These are phyloP conservation scores for Didymodactylos carnosus DNA, from an alignment of 2,888 invertebrate genomes.

Conservation along the genomic window DNA sequence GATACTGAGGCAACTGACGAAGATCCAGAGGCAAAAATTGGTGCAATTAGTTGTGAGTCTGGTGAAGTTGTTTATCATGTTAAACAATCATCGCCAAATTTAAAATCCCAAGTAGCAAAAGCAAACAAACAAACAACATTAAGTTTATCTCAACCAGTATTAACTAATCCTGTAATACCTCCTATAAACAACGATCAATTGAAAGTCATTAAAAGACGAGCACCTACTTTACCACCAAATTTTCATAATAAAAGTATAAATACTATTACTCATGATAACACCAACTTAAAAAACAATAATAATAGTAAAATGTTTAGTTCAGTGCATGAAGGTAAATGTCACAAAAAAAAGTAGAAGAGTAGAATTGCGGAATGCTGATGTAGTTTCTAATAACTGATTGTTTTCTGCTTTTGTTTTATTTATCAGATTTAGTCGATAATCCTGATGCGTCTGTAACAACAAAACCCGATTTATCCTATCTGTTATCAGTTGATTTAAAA, in stretches of 20 bases:
- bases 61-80: background rate
- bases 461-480: no score
- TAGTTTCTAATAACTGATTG: no score
- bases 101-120: background rate
- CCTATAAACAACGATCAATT: background rate
- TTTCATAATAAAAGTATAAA: background rate
- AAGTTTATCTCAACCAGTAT: background rate
- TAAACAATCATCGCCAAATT: background rate
- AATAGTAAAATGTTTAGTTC: background rate
- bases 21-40: background rate
- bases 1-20: background rate
- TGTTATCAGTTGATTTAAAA: background rate
- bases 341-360: no score
- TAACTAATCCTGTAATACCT: background rate
- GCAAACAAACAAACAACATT: background rate
- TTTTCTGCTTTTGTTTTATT: no score
- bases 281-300: background rate
- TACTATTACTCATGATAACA: background rate
- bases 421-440: no score
- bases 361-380: no score
- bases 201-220: background rate
- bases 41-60: background rate
- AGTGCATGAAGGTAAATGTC: background rate
- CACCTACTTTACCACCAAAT: background rate
- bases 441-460: no score